Evolutionary conservation across 2,888 invertebrate genomes (phyloP).

Genomic region (Pristionchus exspectatus): DNA sequence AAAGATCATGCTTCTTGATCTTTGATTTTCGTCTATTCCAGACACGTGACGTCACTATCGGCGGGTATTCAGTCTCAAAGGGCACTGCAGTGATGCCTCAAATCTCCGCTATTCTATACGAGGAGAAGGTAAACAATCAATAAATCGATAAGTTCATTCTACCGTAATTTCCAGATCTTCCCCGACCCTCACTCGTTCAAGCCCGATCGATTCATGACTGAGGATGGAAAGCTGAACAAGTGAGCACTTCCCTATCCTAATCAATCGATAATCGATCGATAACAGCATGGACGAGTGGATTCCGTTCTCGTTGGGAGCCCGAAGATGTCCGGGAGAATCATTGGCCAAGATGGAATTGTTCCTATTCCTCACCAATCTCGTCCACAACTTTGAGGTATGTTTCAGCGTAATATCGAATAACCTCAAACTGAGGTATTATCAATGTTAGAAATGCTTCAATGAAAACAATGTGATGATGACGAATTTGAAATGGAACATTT

Average conservation of each 20-base stretch:
- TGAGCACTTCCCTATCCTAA: neutral
- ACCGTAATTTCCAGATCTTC: conserved; percentile 27
- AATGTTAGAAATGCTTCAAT: too few relatives aligned
- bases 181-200: conserved; percentile 34
- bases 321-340: conserved; percentile 44
- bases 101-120: conserved; percentile 30
- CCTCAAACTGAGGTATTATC: too few relatives aligned
- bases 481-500: neutral
- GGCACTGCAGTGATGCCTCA: conserved; percentile 46
- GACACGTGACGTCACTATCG: conserved; percentile 27
- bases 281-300: conserved; percentile 48
- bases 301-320: conserved; percentile 46
- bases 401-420: neutral
- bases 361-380: conserved; percentile 50
- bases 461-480: too few relatives aligned
- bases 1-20: neutral
- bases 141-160: neutral
- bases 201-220: conserved; percentile 36
- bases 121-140: neutral
- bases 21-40: neutral
- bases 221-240: conserved; percentile 41
- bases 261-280: neutral
- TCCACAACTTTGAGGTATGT: conserved; percentile 42
- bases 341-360: conserved; percentile 49
- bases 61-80: neutral